Base-by-base conservation (phyloP, 2,113 vertebrate species). In the Equus quagga region DNA sequence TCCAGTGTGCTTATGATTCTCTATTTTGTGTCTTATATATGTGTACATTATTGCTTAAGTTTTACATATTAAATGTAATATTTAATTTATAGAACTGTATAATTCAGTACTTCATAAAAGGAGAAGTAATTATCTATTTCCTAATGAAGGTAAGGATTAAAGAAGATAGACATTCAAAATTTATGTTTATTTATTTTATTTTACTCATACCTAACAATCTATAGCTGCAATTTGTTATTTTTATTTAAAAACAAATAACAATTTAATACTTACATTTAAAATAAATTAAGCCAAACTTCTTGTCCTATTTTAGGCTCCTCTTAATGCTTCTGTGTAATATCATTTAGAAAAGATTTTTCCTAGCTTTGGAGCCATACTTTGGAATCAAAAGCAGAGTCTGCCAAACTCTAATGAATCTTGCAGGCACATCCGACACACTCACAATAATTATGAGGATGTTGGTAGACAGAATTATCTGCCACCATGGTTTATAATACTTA, bases 1-100 rank as follows among this genome's bases (percentile, higher is more conserved):
- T 67, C 12, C n/a, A 33, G 3, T 36, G 46, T 26, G 14, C 10
- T 41, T 90, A 19, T 73, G 62, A 96, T 87, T 54, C 9, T 51
- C 28, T 4, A n/a, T 44, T 85, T 79, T 87, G 23, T 46, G 2
- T 89, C 15, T 89, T 65, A 69, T 13, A 18, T 70, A 7, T 54
- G 11, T 83, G 6, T 64, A 73, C 19, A 8, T 62, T 75, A 89
- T n/a, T 73, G 18, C 10, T 94, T 84, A 58, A 17, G 11, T 70
- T 90, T 90, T 96, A 79, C 2, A 44, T 80, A 60, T 28, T 90
- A 87, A 82, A 19, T 23, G 79, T 64, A 89, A 90, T 54, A 89
- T 62, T 94, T 72, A 78, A 60, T 86, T 93, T n/a, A 15, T 54
- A 58, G 1, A 95, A 93, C 2, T 73, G 0, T 88, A 60, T 70